Base-by-base conservation (phyloP, 2,797 vertebrate species). In the Astyanax mexicanus region DNA sequence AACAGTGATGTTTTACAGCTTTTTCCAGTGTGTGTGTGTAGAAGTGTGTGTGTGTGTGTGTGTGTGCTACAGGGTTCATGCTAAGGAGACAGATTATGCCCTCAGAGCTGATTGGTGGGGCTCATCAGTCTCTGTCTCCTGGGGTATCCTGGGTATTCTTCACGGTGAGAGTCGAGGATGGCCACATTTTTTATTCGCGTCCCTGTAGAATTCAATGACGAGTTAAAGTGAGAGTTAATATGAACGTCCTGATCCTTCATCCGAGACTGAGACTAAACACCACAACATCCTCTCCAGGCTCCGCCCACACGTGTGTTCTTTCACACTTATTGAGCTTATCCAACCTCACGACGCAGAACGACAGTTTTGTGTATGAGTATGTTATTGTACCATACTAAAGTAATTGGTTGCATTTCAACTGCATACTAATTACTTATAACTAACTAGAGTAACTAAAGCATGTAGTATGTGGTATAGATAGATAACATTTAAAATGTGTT, bases 41-140 rank as follows among this genome's bases (percentile, higher is more conserved):
- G n/a, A n/a, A 32, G 29, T 32, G 29, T 32, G 29, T 32, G 29
- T 32, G 29, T 32, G 29, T 32, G 29, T 32, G 29, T 32, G 29
- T 32, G 29, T 32, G 29, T 15, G 21, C 35, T 25, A 44, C 29
- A 25, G 6, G 9, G 25, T 40, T 51, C 58, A 27, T 10, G 71
- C 47, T 40, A 52, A 2, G 29, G 29, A 62, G 58, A 52, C 25
- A 72, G 38, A 52, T 51, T n/a, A 40, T 69, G 44, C 29, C 65
- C 70, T 77, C 49, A 74, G 62, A 57, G 52, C 42, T 57, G 77
- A 80, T 75, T 75, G 76, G 75, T 79, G 67, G 40, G 27, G 51
- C 75, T 80, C 80, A 82, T 80, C 75, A 78, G 72, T 83, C 80
- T 83, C 69, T 74, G 45, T 81, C 69, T 69, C 42, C 38, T 0